Evolutionary conservation across 2,797 vertebrate genomes (phyloP).

Genomic region (Sphaeramia orbicularis): DNA sequence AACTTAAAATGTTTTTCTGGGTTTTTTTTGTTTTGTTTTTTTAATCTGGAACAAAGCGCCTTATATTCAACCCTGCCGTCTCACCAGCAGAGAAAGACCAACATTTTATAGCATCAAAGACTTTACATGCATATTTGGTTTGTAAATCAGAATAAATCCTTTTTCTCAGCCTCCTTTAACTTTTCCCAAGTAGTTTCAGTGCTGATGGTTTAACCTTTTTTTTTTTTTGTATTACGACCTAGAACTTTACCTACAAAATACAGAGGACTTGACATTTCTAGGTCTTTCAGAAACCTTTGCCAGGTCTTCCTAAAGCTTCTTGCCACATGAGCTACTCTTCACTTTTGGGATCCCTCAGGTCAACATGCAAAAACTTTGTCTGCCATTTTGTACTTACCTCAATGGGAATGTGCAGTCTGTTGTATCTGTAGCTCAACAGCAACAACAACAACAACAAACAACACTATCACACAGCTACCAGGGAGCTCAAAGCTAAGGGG

Average conservation of each 20-base stretch:
- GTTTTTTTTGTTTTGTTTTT: not conserved
- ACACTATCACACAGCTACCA: slow-evolving; percentile 50
- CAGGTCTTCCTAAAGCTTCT: slow-evolving; percentile 73
- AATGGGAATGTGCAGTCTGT: slow-evolving; percentile 68
- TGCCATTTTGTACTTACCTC: slow-evolving; percentile 78
- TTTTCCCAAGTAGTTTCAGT: slow-evolving; percentile 53
- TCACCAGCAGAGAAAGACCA: slow-evolving; percentile 69
- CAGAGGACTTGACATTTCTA: slow-evolving; percentile 41
- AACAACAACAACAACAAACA: slow-evolving; percentile 33
- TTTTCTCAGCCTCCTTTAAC: slow-evolving; percentile 36
- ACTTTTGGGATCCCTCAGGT: slow-evolving; percentile 79
- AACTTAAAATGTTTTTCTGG: slow-evolving; percentile 1
- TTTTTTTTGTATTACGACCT: not conserved
- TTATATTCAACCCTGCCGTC: slow-evolving; percentile 68
- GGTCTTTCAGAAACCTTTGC: slow-evolving; percentile 46
- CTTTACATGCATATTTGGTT: slow-evolving; percentile 60
- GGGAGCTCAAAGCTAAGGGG: slow-evolving; percentile 54
- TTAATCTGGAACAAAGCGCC: slow-evolving; percentile 72
- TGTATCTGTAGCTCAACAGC: slow-evolving; percentile 42
- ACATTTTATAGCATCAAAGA: slow-evolving; percentile 43
- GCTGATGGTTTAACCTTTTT: slow-evolving; percentile 35
- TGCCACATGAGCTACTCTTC: slow-evolving; percentile 54
- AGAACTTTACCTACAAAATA: slow-evolving; percentile 56
- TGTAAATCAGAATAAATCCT: slow-evolving; percentile 37
- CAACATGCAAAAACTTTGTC: slow-evolving; percentile 72